Evolutionary conservation across 2,113 vertebrate species (phyloP), one percentile per base, ranked within the genome.

Genomic region (Perca fluviatilis): DNA sequence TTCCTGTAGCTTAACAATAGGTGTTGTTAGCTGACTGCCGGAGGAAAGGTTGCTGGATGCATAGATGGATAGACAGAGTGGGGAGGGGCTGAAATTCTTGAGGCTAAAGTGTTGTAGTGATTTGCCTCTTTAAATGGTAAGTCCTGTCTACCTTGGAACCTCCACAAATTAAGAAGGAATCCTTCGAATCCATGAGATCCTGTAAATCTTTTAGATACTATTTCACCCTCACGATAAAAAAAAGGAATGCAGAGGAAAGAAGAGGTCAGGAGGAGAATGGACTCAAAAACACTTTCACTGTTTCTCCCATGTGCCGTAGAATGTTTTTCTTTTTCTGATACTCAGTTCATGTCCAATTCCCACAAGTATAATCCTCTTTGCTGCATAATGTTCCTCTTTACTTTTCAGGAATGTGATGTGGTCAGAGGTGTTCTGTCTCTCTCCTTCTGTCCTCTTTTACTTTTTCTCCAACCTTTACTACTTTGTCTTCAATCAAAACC

Each of bases 291-390:
- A 56, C 49, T 57, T 76, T 47, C 63, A 27, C 70, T 54, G 23
- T 67, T 76, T 78, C 68, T 71, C 70, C 40, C 67, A 21, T 65
- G 66, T 76, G 57, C 63, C 79, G 79, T 83, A 15, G 6, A 56
- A 63, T 27, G 27, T 27, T 30, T 47, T 70, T 60, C 8, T 0
- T 19, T 25, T 49, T 36, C 56, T 62, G 70, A 85, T 77, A 33
- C 69, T 74, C 80, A 54, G 76, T 84, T 87, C 87, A 80, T 86
- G 86, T 88, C 84, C 79, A 86, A 83, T 86, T 91, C 91, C 89
- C 92, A 86, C 91, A 89, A 78, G 79, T 91, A 70, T 93, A 94
- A 95, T 93, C 92, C 89, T 93, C 89, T 93, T 94, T 92, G 83
- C 83, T 85, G 85, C 87, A 80, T 89, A 92, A 93, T 88, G 74